Evolutionary conservation across 2,113 vertebrate genomes (phyloP).

Genomic region (Perca fluviatilis): DNA sequence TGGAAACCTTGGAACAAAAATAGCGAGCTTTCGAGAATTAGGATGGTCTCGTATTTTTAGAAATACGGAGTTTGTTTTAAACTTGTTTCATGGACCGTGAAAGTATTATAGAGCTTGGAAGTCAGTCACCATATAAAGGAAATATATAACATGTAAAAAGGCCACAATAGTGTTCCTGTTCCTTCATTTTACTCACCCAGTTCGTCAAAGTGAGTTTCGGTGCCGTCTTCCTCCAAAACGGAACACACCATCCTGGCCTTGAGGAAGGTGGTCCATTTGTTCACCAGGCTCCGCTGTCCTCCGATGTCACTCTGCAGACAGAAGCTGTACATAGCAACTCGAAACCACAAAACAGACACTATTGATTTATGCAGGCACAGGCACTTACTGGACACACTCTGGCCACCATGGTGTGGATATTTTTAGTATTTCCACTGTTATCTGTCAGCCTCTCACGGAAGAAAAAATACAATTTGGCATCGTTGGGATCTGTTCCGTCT

Average conservation of each 20-base stretch:
- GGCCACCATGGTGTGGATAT: conserved; percentile 97
- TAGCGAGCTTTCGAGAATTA: conserved; percentile 14
- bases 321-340: neutral
- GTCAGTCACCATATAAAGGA: neutral
- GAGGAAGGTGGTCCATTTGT: conserved; percentile 98
- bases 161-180: neutral
- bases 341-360: neutral
- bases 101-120: neutral
- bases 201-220: conserved; percentile 97
- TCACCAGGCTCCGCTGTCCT: conserved; percentile 97
- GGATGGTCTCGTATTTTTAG: neutral
- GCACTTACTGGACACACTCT: conserved; percentile 95
- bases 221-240: conserved; percentile 95
- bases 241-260: conserved; percentile 97
- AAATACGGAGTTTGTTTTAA: conserved; percentile 35
- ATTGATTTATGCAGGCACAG: neutral
- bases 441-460: conserved; percentile 94
- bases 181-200: conserved; percentile 85
- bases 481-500: conserved; percentile 95
- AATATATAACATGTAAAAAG: neutral
- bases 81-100: neutral
- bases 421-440: conserved; percentile 93
- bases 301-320: conserved; percentile 91
- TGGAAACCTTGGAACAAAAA: conserved; percentile 46
- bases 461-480: conserved; percentile 97